These are phyloP conservation scores for Microchrysa polita DNA, from an alignment of 2,888 invertebrate species.

Conservation along the genomic window DNA sequence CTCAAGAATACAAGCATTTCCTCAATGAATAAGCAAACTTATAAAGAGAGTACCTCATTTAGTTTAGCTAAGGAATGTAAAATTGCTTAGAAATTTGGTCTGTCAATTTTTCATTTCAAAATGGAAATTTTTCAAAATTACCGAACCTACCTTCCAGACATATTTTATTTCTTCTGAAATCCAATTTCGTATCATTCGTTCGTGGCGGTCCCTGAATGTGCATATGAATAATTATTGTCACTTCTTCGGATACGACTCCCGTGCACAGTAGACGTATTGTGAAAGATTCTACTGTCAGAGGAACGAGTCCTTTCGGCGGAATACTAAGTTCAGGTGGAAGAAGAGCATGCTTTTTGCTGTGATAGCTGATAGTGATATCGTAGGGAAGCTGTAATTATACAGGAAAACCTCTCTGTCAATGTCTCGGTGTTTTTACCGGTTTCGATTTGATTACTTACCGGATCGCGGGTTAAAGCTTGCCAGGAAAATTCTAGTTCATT, in stretches of 20 bases:
- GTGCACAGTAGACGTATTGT: conserved; percentile 85
- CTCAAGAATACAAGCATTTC: no score
- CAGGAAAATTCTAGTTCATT: conserved; percentile 86
- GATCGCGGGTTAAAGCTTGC: conserved; percentile 79
- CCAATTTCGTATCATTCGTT: conserved; percentile 77
- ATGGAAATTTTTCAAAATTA: no score
- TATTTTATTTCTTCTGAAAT: conserved; percentile 87
- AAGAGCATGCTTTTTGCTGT: conserved; percentile 77
- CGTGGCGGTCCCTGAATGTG: conserved; percentile 79
- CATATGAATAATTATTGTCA: conserved; percentile 81
- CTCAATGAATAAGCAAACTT: no score
- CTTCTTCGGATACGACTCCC: conserved; percentile 81
- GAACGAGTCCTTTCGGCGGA: conserved; percentile 81
- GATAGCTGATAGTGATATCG: conserved; percentile 80
- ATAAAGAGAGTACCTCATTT: no score
- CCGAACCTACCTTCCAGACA: conserved; percentile 79
- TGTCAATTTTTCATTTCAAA: no score
- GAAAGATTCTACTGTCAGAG: conserved; percentile 79
- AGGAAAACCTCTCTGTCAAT: conserved; percentile 12
- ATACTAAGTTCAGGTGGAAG: conserved; percentile 84
- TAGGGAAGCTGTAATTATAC: conserved; percentile 72
- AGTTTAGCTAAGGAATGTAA: no score
- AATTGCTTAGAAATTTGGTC: no score
- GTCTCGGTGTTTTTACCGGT: conserved; percentile 3
- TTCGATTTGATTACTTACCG: conserved; percentile 69